phyloP scores from a whole-genome alignment of 2,113 vertebrate genomes.

The Mustela nigripes region DNA sequence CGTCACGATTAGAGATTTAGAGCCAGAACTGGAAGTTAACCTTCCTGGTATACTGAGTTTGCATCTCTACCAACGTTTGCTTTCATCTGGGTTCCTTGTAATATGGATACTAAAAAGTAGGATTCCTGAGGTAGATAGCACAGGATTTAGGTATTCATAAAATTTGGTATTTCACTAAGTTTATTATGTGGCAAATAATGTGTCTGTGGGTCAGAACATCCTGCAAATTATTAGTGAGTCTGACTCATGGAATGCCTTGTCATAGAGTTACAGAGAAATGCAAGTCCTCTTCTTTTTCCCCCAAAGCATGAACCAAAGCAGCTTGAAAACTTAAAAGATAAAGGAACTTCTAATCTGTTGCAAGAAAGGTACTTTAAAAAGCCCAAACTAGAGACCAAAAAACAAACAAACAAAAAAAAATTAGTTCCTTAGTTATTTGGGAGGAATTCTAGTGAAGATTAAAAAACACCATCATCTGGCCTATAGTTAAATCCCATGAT shows the following conservation, averaged over 20 bases:
- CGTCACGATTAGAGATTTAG: background rate
- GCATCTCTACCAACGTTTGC: background rate
- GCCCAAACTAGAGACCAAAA: background rate
- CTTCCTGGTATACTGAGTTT: background rate
- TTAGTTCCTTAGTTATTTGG: conserved; percentile 69
- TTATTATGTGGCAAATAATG: background rate
- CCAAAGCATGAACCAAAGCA: background rate
- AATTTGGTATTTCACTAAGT: background rate
- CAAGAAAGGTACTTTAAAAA: background rate
- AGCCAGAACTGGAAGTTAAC: background rate
- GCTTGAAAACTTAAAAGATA: background rate
- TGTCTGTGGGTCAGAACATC: background rate
- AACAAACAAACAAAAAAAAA: background rate
- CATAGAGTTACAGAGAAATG: background rate
- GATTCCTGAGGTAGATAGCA: background rate
- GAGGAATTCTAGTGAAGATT: conserved; percentile 75
- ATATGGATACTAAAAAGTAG: background rate
- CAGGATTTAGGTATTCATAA: background rate
- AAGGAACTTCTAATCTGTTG: background rate
- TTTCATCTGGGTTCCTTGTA: background rate
- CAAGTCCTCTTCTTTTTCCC: background rate
- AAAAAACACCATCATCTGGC: conserved; percentile 36
- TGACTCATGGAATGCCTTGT: background rate
- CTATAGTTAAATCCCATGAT: conserved; percentile 67
- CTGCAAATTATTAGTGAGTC: background rate